A percentile compares a stretch with the other conserved stretches of the same genome.
Evolutionary conservation across 92 coral and sea anemone species (phyloP).

Genomic region (Meandrina meandrites): DNA sequence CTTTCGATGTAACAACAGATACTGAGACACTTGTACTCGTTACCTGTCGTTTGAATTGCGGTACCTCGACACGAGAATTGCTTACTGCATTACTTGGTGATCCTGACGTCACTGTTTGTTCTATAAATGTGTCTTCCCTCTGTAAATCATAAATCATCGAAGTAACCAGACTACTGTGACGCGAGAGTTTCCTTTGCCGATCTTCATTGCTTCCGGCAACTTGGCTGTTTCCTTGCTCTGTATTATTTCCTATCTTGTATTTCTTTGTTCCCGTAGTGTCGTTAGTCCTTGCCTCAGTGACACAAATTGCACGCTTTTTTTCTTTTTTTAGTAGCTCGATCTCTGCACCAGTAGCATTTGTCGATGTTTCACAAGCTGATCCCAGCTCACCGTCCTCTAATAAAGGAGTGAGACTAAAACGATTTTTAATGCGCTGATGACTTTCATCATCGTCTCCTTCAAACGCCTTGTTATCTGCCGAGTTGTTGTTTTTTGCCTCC

Average conservation of each 20-base stretch:
- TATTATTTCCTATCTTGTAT: background rate
- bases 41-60: slow-evolving; percentile 17
- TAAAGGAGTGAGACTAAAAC: slow-evolving; percentile 8
- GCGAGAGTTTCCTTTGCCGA: background rate
- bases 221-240: background rate
- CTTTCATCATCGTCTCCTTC: slow-evolving; percentile 24
- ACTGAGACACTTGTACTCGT: slow-evolving; percentile 23
- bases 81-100: background rate
- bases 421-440: background rate
- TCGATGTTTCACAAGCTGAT: background rate
- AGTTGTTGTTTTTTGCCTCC: background rate
- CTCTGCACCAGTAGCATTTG: background rate
- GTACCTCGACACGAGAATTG: background rate
- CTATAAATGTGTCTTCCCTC: slow-evolving; percentile 23
- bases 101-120: background rate
- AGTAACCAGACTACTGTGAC: slow-evolving; percentile 30
- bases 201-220: background rate
- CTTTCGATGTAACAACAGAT: background rate
- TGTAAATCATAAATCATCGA: slow-evolving; percentile 48
- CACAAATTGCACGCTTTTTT: background rate
- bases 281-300: background rate
- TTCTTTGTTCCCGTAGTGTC: background rate
- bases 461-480: slow-evolving; percentile 3
- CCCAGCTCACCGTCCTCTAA: background rate
- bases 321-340: background rate